Evolutionary conservation across 2,113 vertebrate genomes (phyloP), one percentile per base, ranked within the genome.

Genomic region (Carollia perspicillata): DNA sequence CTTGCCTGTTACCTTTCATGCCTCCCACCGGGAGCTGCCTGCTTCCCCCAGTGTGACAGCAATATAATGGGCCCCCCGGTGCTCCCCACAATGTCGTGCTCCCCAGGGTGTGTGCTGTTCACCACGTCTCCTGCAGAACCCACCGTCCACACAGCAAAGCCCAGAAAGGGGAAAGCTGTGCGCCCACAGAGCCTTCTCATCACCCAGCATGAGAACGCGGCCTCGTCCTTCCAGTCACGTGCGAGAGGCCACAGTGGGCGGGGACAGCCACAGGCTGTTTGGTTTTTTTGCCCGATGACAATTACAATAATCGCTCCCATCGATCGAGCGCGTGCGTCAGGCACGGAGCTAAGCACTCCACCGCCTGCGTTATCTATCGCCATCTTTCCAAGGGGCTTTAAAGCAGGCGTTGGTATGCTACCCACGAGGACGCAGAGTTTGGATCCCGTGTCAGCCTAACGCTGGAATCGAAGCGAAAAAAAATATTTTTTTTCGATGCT

Each of bases 321-420:
- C 35, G 22, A 30, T 18, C 2, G 8, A 66, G 47, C 58, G 3
- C 18, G 51, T 22, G 3, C 37, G 58, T 26, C 33, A 40, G 77
- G 58, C 37, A 28, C 47, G 4, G 0, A 0, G 84, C 53, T 74
- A 28, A 92, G 71, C 66, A 26, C 22, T 0, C 28, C 10, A 0
- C 74, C 7, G 74, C 16, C 0, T 5, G 35, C 0, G 0, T n/a
- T 13, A 8, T 42, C 33, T 1, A 1, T 1, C 6, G n/a, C 74
- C 7, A 0, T 26, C 74, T 80, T 47, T 53, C 55, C 90, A 17
- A 18, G 85, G 80, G 79, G 42, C 49, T 40, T 51, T 3, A n/a
- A 55, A 65, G 35, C 33, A n/a, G 51, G 47, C n/a, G 13, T 14
- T 68, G 13, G 22, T 13, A n/a, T 12, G n/a, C 74, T 12, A 1